Evolutionary conservation across 2,113 vertebrate species (phyloP), one percentile per base, ranked within the genome.

Genomic region (Sakesphorus luctuosus): DNA sequence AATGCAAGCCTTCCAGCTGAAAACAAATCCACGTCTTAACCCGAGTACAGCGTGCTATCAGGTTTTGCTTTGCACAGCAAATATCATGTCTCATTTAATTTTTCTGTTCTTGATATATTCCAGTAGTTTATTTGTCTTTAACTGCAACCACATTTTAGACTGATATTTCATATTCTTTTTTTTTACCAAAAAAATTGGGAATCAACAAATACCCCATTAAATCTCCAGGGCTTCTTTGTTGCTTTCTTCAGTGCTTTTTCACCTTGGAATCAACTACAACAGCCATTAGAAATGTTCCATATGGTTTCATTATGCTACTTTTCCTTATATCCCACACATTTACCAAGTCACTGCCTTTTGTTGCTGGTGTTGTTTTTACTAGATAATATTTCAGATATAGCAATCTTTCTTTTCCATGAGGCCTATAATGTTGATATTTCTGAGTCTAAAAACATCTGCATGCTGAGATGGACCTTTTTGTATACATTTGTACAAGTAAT

Each of bases 121-220:
- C 24, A 40, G 15, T 56, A 74, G 12, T 24, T 92, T 88, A 25
- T 88, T 96, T 93, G 28, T 24, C 74, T 91, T 80, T 94, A 84
- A 73, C 15, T 43, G 18, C 46, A 92, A 61, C n/a, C 50, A 63
- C 18, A 80, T 11, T 63, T 82, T 58, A 58, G 17, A 31, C 8
- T 58, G 11, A 33, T 66, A 7, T 33, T 93, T 85, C 40, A 31
- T 49, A 11, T 29, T 88, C 76, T 46, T 46, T 19, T 46, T 46
- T 46, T 46, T 46, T 46, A 19, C 18, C 44, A 40, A 21, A 53
- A 76, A 81, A 84, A 43, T 11, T 74, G 1, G 18, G 56, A 26
- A n/a, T 47, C 20, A 47, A 19, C 13, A 59, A 90, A 47, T 11
- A 35, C 10, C 55, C 2, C 18, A 86, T 59, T 80, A 66, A 74